Conservation (phyloP, 2,113 vertebrate species). For the Lipotes vexillifer region DNA sequence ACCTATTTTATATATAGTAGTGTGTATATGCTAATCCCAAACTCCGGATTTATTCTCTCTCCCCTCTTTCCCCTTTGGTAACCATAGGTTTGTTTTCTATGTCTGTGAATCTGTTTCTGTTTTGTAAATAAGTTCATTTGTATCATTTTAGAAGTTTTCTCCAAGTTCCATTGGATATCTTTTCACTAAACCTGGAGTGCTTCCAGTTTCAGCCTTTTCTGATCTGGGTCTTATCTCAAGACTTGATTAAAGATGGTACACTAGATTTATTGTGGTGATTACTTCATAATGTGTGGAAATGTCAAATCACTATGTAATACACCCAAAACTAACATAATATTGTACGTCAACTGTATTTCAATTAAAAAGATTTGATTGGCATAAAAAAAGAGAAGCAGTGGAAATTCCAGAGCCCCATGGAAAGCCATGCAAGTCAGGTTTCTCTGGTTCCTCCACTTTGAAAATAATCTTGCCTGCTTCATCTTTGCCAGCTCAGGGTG, state of each 20-base stretch:
- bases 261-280: not conserved
- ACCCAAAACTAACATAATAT: not conserved
- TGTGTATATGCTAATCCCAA: not conserved
- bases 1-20: not conserved
- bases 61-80: not conserved
- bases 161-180: not conserved
- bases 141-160: not conserved
- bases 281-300: not conserved
- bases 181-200: not conserved
- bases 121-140: not conserved
- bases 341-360: not conserved
- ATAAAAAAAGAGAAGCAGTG: not conserved
- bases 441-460: not conserved
- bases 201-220: not conserved
- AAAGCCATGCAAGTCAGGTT: too few species aligned
- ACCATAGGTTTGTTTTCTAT: not conserved
- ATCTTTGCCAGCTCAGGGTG: too few species aligned
- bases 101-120: not conserved
- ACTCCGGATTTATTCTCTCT: not conserved
- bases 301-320: not conserved
- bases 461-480: not conserved
- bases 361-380: not conserved
- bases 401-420: too few species aligned
- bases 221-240: not conserved
- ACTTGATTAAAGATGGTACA: not conserved